phyloP scores from a whole-genome alignment of 1,140 invertebrate species.

The Drosophila asahinai region DNA sequence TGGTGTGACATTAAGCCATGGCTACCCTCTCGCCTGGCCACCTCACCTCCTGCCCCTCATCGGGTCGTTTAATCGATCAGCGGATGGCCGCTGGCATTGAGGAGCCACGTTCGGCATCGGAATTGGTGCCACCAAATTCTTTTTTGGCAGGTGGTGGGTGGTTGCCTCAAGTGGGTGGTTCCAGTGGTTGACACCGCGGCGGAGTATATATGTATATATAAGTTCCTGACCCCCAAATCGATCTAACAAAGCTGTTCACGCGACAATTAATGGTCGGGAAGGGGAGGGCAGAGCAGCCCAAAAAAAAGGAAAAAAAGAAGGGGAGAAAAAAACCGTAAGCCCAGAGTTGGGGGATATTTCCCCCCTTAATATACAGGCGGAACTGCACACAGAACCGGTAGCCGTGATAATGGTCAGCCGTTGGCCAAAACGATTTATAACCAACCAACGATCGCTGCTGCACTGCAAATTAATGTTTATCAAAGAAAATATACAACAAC shows the following conservation, averaged over 20 bases:
- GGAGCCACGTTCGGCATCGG: constrained; percentile 22
- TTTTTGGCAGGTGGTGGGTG: constrained; percentile 6
- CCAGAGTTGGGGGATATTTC: not conserved
- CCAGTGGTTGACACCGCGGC: constrained; percentile 57
- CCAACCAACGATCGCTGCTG: constrained; percentile 10
- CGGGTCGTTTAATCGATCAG: constrained; percentile 78
- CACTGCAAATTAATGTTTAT: not conserved
- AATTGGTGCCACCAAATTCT: constrained; percentile 59
- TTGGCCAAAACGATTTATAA: constrained; percentile 50
- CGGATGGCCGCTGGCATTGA: constrained; percentile 73
- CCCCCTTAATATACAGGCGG: not conserved
- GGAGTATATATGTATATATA: constrained; percentile 5
- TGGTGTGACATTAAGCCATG: constrained; percentile 34
- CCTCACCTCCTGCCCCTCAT: constrained; percentile 5
- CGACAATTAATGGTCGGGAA: constrained; percentile 74
- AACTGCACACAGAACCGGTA: constrained; percentile 49
- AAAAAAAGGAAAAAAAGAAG: not conserved
- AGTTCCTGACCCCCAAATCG: constrained; percentile 56
- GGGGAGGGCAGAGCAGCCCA: constrained; percentile 21
- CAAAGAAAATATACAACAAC: too few relatives aligned
- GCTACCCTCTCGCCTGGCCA: not conserved
- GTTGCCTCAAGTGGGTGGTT: constrained; percentile 18
- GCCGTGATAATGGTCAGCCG: constrained; percentile 69
- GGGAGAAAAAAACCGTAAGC: not conserved
- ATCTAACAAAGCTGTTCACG: constrained; percentile 72